These are phyloP conservation scores for Pempheris klunzingeri DNA, from an alignment of 2,797 vertebrate species.

Conservation along the genomic window DNA sequence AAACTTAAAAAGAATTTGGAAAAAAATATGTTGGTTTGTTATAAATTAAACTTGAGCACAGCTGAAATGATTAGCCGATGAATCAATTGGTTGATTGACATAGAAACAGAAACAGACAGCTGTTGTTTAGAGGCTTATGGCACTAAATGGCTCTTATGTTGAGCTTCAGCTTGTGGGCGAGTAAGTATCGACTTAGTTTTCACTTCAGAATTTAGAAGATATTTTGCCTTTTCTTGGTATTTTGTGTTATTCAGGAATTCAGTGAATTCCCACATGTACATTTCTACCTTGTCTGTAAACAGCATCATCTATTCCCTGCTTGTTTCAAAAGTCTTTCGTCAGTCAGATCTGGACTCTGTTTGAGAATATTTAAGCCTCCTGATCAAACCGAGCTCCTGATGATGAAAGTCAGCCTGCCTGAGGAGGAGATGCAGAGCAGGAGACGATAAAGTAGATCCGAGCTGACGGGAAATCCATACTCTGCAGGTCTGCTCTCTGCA, in stretches of 20 bases:
- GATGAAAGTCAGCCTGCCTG: slow-evolving; percentile 20
- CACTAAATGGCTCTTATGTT: not conserved
- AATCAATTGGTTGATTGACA: too few relatives aligned
- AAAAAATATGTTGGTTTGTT: too few relatives aligned
- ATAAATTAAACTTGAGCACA: too few relatives aligned
- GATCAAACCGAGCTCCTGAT: not conserved
- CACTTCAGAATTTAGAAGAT: not conserved
- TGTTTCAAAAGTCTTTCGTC: not conserved
- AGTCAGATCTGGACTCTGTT: not conserved
- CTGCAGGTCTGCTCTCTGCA: slow-evolving; percentile 44
- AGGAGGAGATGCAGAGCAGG: slow-evolving; percentile 4
- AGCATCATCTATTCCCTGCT: not conserved
- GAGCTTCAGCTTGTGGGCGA: not conserved
- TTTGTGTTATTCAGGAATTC: not conserved
- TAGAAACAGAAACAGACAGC: too few relatives aligned
- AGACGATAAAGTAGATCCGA: slow-evolving; percentile 46
- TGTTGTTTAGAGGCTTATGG: too few relatives aligned
- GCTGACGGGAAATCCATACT: slow-evolving; percentile 71
- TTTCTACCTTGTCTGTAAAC: not conserved
- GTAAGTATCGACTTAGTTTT: not conserved
- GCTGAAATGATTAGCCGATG: too few relatives aligned
- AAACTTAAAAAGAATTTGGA: too few relatives aligned
- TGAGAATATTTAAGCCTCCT: slow-evolving; percentile 6
- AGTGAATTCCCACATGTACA: not conserved
- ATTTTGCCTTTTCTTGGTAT: not conserved